Percentiles rank a stretch among this genome's conserved stretches.
These are phyloP conservation scores for Agelas oroides DNA, from an alignment of 37 sponge, comb jelly and placozoan species.

Conservation along the genomic window DNA sequence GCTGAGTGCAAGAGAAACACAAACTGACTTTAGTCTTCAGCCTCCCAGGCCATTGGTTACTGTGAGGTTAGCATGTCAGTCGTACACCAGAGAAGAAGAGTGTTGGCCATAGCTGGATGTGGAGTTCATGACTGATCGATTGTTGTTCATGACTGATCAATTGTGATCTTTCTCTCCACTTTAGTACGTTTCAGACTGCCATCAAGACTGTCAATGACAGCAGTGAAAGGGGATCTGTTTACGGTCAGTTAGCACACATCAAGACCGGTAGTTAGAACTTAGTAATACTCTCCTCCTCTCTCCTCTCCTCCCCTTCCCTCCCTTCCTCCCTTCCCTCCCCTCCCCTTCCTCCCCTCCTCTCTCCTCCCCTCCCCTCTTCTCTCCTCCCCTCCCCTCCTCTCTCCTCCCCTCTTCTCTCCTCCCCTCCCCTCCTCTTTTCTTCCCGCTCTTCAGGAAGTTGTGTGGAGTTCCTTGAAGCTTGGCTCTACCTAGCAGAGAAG, in stretches of 20 bases:
- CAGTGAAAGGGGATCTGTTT: conserved; percentile 5
- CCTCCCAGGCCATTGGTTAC: not conserved
- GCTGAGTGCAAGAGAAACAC: conserved; percentile 48
- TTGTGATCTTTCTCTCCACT: not conserved
- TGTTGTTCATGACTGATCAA: not conserved
- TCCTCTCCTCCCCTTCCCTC: too few relatives aligned
- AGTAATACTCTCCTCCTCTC: too few relatives aligned
- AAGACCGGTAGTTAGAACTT: too few relatives aligned
- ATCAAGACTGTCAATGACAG: conserved; percentile 3
- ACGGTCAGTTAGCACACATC: conserved; percentile 5
- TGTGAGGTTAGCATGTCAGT: not conserved
- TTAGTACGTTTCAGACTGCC: conserved; percentile 59
- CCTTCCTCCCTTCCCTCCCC: too few relatives aligned
- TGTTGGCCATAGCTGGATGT: too few relatives aligned
- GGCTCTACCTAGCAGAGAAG: conserved; percentile 90
- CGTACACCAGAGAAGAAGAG: too few relatives aligned
- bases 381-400: not conserved
- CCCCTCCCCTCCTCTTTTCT: conserved; percentile 8
- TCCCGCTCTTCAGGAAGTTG: conserved; percentile 44
- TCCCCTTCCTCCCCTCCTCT: too few relatives aligned
- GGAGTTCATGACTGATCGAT: too few relatives aligned
- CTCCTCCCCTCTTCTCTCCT: not conserved
- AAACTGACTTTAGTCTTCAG: not conserved
- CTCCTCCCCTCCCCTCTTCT: too few relatives aligned
- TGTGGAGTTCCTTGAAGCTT: conserved; percentile 87